A percentile compares a stretch with the other conserved stretches of the same genome.
phyloP scores from a whole-genome alignment of 2,797 vertebrate species.

The Semotilus atromaculatus region DNA sequence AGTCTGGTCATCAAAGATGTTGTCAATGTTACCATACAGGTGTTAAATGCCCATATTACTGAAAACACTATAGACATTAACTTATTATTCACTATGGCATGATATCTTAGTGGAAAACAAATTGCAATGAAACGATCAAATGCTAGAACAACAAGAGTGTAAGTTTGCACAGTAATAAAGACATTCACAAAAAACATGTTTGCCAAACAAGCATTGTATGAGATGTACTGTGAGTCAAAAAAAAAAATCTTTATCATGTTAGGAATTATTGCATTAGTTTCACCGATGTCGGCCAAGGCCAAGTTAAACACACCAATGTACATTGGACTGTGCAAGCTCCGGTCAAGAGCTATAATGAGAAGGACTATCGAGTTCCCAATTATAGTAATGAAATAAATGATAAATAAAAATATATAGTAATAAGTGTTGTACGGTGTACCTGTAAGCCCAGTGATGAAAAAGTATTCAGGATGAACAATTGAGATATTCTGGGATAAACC shows the following conservation, averaged over 20 bases:
- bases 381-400: slow-evolving; percentile 39
- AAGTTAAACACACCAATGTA: slow-evolving; percentile 60
- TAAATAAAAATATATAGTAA: slow-evolving; percentile 55
- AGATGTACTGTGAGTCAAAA: slow-evolving; percentile 2
- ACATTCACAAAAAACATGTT: slow-evolving; percentile 4
- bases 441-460: slow-evolving; percentile 60
- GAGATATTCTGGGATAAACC: slow-evolving; percentile 25
- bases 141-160: slow-evolving; percentile 42
- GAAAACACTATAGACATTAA: not conserved
- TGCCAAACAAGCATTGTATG: not conserved
- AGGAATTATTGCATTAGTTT: slow-evolving; percentile 45
- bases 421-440: slow-evolving; percentile 39
- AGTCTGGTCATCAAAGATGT: slow-evolving; percentile 37
- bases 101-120: slow-evolving; percentile 45
- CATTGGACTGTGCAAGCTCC: slow-evolving; percentile 44
- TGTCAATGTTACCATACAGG: not conserved
- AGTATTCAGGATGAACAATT: slow-evolving; percentile 50
- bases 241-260: slow-evolving; percentile 30
- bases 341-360: slow-evolving; percentile 44
- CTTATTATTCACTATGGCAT: slow-evolving; percentile 42
- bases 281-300: slow-evolving; percentile 58
- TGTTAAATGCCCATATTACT: slow-evolving; percentile 20
- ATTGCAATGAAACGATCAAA: slow-evolving; percentile 51
- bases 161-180: not conserved
- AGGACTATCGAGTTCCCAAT: slow-evolving; percentile 55